Conservation (phyloP, 2,888 invertebrate species). For the Drosophila lacicola region DNA sequence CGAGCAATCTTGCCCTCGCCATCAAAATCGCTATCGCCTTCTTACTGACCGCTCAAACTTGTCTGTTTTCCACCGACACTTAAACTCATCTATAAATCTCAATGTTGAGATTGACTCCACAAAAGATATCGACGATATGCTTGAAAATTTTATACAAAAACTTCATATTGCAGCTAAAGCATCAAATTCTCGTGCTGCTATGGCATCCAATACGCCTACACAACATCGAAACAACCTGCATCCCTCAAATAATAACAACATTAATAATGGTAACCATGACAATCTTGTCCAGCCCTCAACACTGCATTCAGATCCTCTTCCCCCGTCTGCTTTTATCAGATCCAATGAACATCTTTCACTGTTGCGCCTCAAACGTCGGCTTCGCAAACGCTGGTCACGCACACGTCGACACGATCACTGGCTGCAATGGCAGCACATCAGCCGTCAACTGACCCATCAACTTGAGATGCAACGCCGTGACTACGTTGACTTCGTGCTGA, state of each 20-base stretch:
- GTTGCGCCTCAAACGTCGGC: background rate
- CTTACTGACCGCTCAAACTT: background rate
- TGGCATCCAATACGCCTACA: too few species aligned
- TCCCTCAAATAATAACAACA: too few species aligned
- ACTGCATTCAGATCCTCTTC: too few species aligned
- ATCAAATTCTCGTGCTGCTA: background rate
- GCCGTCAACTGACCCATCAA: background rate
- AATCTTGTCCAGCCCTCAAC: too few species aligned
- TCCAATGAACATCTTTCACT: background rate
- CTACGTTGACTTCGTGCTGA: background rate
- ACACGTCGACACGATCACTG: background rate
- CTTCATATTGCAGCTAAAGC: background rate
- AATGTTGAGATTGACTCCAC: background rate
- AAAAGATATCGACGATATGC: background rate
- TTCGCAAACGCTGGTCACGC: background rate
- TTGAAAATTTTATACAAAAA: background rate
- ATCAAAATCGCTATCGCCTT: too few species aligned
- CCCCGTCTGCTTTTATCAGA: too few species aligned
- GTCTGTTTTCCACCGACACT: background rate
- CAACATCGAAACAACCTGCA: too few species aligned
- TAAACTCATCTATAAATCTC: background rate
- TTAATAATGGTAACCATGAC: too few species aligned
- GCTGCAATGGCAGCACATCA: background rate
- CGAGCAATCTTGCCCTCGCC: too few species aligned
- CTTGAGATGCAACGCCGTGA: background rate